A percentile compares a stretch with the other conserved stretches of the same genome.
Evolutionary conservation across 2,888 invertebrate species (phyloP).

Genomic region (Dendrolimus pini): DNA sequence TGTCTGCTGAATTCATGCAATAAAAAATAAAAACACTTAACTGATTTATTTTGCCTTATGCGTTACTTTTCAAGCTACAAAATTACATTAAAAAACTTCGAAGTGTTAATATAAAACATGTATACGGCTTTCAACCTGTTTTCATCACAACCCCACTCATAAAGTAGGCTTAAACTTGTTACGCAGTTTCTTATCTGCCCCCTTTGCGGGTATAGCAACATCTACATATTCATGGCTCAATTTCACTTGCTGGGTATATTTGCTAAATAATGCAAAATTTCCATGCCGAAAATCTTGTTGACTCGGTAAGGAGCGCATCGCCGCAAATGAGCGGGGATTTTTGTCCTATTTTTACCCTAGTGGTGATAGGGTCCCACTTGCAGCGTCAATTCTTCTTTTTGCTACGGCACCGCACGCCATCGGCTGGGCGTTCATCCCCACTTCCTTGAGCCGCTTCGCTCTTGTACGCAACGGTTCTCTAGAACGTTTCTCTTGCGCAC

Average conservation of each 20-base stretch:
- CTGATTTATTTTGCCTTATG: too few species aligned
- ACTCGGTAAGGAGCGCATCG: background rate
- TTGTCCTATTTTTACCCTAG: background rate
- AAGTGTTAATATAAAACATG: too few species aligned
- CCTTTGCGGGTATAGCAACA: background rate
- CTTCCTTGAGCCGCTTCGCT: too few species aligned
- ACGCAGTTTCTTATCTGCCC: background rate
- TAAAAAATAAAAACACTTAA: too few species aligned
- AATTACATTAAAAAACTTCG: too few species aligned
- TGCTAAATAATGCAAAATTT: background rate
- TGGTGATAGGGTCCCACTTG: background rate
- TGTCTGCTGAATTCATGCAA: too few species aligned
- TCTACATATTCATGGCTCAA: background rate
- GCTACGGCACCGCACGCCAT: too few species aligned
- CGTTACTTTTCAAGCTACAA: too few species aligned
- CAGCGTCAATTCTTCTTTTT: background rate
- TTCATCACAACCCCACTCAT: background rate
- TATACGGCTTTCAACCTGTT: background rate
- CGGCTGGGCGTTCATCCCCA: too few species aligned
- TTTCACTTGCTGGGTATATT: background rate
- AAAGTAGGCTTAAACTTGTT: background rate
- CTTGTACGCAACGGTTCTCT: too few species aligned
- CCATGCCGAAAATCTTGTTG: background rate
- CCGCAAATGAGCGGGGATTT: background rate
- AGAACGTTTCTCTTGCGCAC: too few species aligned